Conservation (phyloP, 2,888 invertebrate genomes). For the Schrankia costaestrigalis region DNA sequence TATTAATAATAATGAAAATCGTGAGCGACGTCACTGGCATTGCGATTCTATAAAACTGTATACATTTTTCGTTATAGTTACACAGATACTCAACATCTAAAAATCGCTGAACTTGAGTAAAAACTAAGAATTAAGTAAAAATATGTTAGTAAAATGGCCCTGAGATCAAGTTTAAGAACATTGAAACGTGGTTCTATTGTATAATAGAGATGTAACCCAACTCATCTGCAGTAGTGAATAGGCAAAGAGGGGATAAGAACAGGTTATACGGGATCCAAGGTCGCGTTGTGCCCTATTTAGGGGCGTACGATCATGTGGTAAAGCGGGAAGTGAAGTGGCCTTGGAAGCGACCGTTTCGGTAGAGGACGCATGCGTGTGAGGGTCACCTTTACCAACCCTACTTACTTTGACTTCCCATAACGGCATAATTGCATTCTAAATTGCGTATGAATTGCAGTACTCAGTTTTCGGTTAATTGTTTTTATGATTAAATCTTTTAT, state of each 20-base stretch:
- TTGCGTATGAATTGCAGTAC: not conserved
- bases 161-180: slow-evolving; percentile 3
- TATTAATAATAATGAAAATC: slow-evolving; percentile 3
- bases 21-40: too few species aligned
- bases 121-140: not conserved
- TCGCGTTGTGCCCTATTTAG: slow-evolving; percentile 35
- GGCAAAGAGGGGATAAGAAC: slow-evolving; percentile 29
- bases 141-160: not conserved
- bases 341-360: slow-evolving; percentile 24
- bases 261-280: slow-evolving; percentile 45
- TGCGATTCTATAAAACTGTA: too few species aligned
- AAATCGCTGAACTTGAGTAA: not conserved
- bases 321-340: slow-evolving; percentile 14
- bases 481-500: too few species aligned
- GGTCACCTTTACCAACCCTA: slow-evolving; percentile 39
- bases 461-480: too few species aligned
- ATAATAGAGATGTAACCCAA: not conserved
- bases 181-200: not conserved
- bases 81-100: too few species aligned
- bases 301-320: slow-evolving; percentile 23
- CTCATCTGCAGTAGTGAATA: slow-evolving; percentile 7
- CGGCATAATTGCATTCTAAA: slow-evolving; percentile 9
- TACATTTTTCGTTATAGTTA: too few species aligned
- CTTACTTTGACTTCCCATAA: slow-evolving; percentile 13
- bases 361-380: slow-evolving; percentile 49